A percentile compares a stretch with the other conserved stretches of the same genome.
These are phyloP conservation scores for Leucozona laternaria DNA, from an alignment of 2,888 invertebrate species.

Conservation along the genomic window DNA sequence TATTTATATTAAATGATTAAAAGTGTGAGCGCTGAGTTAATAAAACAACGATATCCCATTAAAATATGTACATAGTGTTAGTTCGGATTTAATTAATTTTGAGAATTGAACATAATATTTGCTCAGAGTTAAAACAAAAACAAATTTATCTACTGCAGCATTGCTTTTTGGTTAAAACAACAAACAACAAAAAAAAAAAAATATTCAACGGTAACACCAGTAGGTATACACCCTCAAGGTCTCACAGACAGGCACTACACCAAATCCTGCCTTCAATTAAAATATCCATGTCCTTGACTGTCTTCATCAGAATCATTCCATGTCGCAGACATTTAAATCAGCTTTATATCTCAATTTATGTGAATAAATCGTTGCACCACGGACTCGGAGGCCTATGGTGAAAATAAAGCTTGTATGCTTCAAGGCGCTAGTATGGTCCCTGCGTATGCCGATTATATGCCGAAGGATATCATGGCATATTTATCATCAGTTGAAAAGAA, in stretches of 20 bases:
- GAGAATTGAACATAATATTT: too few species aligned
- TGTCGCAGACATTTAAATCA: conserved; percentile 36
- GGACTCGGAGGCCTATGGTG: not conserved
- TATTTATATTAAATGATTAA: too few species aligned
- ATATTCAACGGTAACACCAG: not conserved
- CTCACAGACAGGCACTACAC: conserved; percentile 5
- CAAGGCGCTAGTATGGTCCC: not conserved
- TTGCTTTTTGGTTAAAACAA: not conserved
- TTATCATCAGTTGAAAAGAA: not conserved
- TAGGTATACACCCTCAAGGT: not conserved
- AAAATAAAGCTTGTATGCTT: not conserved
- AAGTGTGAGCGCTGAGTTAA: not conserved
- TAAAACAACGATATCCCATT: not conserved
- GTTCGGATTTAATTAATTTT: too few species aligned
- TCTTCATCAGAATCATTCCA: conserved; percentile 8
- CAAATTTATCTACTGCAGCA: not conserved
- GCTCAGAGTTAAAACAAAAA: not conserved
- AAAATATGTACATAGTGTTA: not conserved
- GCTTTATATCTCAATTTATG: conserved; percentile 10
- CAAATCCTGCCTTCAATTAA: conserved; percentile 41
- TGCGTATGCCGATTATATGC: conserved; percentile 9
- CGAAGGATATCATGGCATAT: conserved; percentile 4
- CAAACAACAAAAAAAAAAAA: not conserved
- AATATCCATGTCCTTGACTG: conserved; percentile 56
- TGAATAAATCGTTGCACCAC: conserved; percentile 7